phyloP scores from a whole-genome alignment of 2,888 invertebrate genomes.

The Eupeodes luniger region DNA sequence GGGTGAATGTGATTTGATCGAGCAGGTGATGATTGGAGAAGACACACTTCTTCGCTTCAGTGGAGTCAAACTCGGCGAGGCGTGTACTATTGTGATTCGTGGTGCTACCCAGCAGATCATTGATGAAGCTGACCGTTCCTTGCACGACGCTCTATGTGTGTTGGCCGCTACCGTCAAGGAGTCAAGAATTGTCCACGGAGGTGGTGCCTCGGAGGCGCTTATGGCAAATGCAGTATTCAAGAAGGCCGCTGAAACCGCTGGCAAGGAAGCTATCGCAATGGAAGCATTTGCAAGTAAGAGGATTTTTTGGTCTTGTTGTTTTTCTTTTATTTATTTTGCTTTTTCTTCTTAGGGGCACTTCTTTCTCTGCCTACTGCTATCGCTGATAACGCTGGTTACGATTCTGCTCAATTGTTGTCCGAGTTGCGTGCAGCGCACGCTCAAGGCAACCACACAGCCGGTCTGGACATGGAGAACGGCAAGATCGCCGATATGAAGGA shows the following conservation, averaged over 20 bases:
- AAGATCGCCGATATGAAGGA: slow-evolving; percentile 94
- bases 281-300: slow-evolving; percentile 93
- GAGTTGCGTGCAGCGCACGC: slow-evolving; percentile 96
- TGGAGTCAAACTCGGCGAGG: slow-evolving; percentile 97
- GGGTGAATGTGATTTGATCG: slow-evolving; percentile 97
- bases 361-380: slow-evolving; percentile 96
- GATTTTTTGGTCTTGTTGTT: neutral
- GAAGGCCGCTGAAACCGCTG: slow-evolving; percentile 94
- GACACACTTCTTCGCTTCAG: slow-evolving; percentile 97
- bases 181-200: slow-evolving; percentile 95
- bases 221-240: slow-evolving; percentile 97
- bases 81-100: slow-evolving; percentile 98
- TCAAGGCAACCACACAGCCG: slow-evolving; percentile 88
- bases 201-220: slow-evolving; percentile 97
- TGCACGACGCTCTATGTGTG: slow-evolving; percentile 99
- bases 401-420: slow-evolving; percentile 97
- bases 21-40: slow-evolving; percentile 98
- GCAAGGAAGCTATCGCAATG: slow-evolving; percentile 98
- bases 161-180: slow-evolving; percentile 97
- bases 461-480: slow-evolving; percentile 95
- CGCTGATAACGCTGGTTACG: slow-evolving; percentile 99
- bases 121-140: slow-evolving; percentile 98
- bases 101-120: slow-evolving; percentile 99
- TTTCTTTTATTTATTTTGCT: neutral
- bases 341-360: slow-evolving; percentile 87